Conservation (phyloP, 1,140 invertebrate genomes). For the Papilio xuthus region DNA sequence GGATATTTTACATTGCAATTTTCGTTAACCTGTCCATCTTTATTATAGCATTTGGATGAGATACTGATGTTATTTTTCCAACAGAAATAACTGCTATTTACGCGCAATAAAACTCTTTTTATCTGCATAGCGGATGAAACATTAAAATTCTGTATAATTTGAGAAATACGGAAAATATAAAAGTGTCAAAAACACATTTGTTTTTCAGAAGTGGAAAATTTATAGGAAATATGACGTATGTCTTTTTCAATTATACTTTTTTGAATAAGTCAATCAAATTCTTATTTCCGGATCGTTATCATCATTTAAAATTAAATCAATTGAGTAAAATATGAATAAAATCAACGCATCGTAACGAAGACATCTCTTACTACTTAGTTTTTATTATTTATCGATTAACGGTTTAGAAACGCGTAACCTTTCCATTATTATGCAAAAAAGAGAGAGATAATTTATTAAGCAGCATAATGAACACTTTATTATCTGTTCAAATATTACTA, state of each 20-base stretch:
- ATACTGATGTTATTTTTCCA: conserved; percentile 6
- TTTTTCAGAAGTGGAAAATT: background rate
- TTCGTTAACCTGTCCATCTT: background rate
- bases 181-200: background rate
- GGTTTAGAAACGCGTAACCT: background rate
- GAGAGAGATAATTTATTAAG: background rate
- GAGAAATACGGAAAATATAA: background rate
- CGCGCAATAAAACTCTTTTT: background rate
- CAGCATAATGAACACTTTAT: background rate
- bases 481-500: background rate
- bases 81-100: conserved; percentile 4
- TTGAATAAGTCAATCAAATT: background rate
- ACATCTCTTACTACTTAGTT: background rate
- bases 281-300: background rate
- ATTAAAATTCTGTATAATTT: background rate
- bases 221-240: background rate
- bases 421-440: background rate
- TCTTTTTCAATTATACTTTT: background rate
- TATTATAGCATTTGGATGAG: conserved; percentile 7
- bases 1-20: background rate
- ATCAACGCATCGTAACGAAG: background rate
- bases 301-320: no score
- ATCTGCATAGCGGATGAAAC: conserved; percentile 1
- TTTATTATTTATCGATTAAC: background rate
- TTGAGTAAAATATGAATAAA: no score